A percentile compares a stretch with the other conserved stretches of the same genome.
Evolutionary conservation across 2,113 vertebrate species (phyloP).

Genomic region (Odontophorus gujanensis): DNA sequence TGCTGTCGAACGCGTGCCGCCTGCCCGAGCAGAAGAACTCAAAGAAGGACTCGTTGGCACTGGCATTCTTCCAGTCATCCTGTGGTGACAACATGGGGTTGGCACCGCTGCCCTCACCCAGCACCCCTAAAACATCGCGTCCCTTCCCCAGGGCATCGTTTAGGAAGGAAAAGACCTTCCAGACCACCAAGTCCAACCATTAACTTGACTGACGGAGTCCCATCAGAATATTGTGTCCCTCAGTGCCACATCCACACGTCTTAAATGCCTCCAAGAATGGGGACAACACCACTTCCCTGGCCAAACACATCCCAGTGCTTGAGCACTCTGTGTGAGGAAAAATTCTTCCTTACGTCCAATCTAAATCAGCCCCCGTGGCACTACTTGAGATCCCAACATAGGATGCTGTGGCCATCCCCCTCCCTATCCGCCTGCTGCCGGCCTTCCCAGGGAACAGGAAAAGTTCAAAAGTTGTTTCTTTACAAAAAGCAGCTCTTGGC

Average conservation of each 20-base stretch:
- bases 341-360: background rate
- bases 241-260: background rate
- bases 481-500: constrained; percentile 38
- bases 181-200: background rate
- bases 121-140: background rate
- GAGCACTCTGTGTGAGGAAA: background rate
- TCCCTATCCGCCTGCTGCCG: fast-evolving
- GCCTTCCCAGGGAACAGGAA: constrained; percentile 48
- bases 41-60: background rate
- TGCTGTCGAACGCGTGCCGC: constrained; percentile 42
- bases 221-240: background rate
- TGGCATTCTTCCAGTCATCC: background rate
- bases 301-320: background rate
- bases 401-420: background rate
- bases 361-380: background rate
- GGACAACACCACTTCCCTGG: background rate
- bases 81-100: background rate
- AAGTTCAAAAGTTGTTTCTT: constrained; percentile 46
- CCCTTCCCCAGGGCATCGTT: background rate
- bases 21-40: constrained; percentile 62
- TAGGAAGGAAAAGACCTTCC: background rate
- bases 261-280: background rate
- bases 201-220: background rate
- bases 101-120: background rate
- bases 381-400: background rate